Evolutionary conservation across 2,113 vertebrate species (phyloP).

Genomic region (Dasyurus viverrinus): DNA sequence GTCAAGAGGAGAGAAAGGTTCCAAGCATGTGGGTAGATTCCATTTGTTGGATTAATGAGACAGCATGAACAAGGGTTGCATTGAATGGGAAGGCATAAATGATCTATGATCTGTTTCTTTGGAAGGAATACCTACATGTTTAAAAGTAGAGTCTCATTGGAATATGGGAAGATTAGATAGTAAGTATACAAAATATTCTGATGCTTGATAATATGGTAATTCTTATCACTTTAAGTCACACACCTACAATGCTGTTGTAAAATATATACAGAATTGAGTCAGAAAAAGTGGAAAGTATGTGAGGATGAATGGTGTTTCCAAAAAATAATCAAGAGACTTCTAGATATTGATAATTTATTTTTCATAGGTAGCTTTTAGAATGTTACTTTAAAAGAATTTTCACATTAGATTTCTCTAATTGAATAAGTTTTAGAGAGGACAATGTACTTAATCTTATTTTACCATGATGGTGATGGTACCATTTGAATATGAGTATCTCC

Average conservation of each 20-base stretch:
- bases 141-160: background rate
- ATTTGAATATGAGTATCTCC: constrained; percentile 10
- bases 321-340: background rate
- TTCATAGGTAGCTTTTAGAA: constrained; percentile 23
- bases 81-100: background rate
- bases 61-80: background rate
- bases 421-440: constrained; percentile 5
- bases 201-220: background rate
- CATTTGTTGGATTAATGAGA: background rate
- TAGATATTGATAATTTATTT: background rate
- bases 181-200: background rate
- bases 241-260: background rate
- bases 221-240: background rate
- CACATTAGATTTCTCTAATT: constrained; percentile 12
- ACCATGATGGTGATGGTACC: background rate
- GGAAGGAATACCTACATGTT: background rate
- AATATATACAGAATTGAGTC: background rate
- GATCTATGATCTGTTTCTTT: background rate
- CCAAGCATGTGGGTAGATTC: background rate
- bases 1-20: background rate
- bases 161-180: background rate
- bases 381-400: background rate
- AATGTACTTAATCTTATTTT: constrained; percentile 25
- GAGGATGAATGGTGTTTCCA: background rate
- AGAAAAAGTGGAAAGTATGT: constrained; percentile 1